Conservation (phyloP, 2,113 vertebrate genomes). For the Hemicordylus capensis region DNA sequence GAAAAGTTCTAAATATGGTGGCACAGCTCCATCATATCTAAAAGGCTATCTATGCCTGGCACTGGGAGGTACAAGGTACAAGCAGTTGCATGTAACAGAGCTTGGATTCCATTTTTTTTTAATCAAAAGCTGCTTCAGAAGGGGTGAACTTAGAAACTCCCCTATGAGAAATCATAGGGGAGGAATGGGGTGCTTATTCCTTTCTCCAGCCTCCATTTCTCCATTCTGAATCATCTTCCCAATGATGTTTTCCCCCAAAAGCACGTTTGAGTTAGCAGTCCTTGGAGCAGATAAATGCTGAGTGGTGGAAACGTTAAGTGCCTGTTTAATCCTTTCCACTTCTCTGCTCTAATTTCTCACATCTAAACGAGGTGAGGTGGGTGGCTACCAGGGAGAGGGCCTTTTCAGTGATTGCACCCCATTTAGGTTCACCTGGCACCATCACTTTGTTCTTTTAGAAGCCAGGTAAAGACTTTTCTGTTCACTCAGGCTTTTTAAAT, state of each 20-base stretch:
- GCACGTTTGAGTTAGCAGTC: background rate
- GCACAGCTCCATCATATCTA: background rate
- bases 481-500: no score
- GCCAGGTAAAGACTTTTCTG: no score
- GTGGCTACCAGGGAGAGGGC: no score
- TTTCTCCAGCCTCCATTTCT: background rate
- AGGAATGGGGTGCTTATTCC: background rate
- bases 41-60: no score
- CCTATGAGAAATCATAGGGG: background rate
- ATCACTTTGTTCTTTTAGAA: no score
- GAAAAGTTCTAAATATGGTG: background rate
- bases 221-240: background rate
- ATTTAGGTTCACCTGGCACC: no score
- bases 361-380: no score
- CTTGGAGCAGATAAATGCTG: no score
- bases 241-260: background rate
- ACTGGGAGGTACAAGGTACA: background rate
- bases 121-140: background rate
- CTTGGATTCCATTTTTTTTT: background rate
- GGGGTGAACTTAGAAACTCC: background rate
- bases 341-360: background rate
- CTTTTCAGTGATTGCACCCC: no score
- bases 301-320: background rate
- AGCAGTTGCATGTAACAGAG: background rate
- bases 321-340: background rate